Evolutionary conservation across 2,797 vertebrate species (phyloP), one percentile per base, ranked within the genome.

Genomic region (Tadarida brasiliensis): DNA sequence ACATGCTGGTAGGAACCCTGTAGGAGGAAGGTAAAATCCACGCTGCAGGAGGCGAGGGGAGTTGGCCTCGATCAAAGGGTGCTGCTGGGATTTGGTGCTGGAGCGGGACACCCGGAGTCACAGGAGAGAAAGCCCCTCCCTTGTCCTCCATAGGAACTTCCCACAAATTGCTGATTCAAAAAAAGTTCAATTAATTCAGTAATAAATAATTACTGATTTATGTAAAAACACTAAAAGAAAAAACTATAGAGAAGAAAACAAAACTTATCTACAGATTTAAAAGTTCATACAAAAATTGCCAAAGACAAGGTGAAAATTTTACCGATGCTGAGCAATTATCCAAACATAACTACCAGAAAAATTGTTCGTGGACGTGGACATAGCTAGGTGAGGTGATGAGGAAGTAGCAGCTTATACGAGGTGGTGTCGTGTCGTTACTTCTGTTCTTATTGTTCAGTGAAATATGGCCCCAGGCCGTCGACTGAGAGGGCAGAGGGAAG

Each of bases 311-410:
- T 30, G 24, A 89, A 93, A 67, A 54, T 2, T 56, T 44, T 44
- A 80, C 1, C 17, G 80, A 11, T 24, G 51, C 6, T 19, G 16
- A 92, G 35, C 33, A 61, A 82, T 16, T 65, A 67, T 77, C 14
- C 47, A 94, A 73, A 57, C 0, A 7, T 44, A 85, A 12, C 12
- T 87, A 70, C 49, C 51, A 85, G 22, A 19, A 90, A 93, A 91
- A 39, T 17, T 71, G 11, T 14, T 83, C 33, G 5, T 44, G 39
- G 39, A 44, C 39, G 39, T 44, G 39, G 63, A 59, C 0, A 19
- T 0, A 61, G 63, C 10, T 20, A 0, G 20, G 3, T 19, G 51
- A 5, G 80, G 14, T 33, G 30, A 87, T 33, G 35, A 65, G 10
- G 54, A 26, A 77, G 33, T 1, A 20, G 11, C 14, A 10, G 1